These are phyloP conservation scores for Drosophila pandora DNA, from an alignment of 1,140 invertebrate genomes.

Conservation along the genomic window DNA sequence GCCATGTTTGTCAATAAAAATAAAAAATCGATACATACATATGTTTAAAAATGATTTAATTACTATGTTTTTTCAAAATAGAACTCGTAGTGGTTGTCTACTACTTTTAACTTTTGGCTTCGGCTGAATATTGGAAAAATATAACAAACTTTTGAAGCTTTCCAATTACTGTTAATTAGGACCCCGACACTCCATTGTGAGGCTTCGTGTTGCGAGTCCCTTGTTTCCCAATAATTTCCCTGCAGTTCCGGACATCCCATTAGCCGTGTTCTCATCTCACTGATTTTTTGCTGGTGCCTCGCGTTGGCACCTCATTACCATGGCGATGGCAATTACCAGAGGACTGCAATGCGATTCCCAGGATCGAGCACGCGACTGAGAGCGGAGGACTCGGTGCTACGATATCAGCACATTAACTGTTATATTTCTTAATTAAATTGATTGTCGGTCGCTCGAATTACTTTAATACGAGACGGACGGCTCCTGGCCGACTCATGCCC, in stretches of 20 bases:
- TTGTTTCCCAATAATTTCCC: not conserved
- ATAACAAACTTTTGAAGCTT: not conserved
- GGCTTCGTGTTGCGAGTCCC: not conserved
- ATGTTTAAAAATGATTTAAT: too few relatives aligned
- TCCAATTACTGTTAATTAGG: not conserved
- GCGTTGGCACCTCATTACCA: slow-evolving; percentile 68
- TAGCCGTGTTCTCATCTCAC: slow-evolving; percentile 10
- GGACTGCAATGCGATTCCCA: slow-evolving; percentile 25
- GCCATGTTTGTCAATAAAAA: too few relatives aligned
- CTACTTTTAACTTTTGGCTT: too few relatives aligned
- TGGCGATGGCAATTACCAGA: slow-evolving; percentile 57
- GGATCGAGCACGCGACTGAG: slow-evolving; percentile 13
- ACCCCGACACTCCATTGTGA: not conserved
- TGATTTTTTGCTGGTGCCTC: slow-evolving; percentile 25
- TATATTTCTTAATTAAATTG: slow-evolving; percentile 74
- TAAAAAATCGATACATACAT: too few relatives aligned
- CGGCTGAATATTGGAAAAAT: too few relatives aligned
- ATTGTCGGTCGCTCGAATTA: slow-evolving; percentile 63
- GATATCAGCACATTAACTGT: slow-evolving; percentile 50
- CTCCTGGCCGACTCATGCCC: not conserved
- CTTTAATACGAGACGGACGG: slow-evolving; percentile 34
- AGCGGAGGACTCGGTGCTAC: slow-evolving; percentile 18
- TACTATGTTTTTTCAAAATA: too few relatives aligned
- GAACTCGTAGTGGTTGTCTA: too few relatives aligned
- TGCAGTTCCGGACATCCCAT: not conserved